Evolutionary conservation across 2,797 vertebrate genomes (phyloP).

Genomic region (Otus scops): DNA sequence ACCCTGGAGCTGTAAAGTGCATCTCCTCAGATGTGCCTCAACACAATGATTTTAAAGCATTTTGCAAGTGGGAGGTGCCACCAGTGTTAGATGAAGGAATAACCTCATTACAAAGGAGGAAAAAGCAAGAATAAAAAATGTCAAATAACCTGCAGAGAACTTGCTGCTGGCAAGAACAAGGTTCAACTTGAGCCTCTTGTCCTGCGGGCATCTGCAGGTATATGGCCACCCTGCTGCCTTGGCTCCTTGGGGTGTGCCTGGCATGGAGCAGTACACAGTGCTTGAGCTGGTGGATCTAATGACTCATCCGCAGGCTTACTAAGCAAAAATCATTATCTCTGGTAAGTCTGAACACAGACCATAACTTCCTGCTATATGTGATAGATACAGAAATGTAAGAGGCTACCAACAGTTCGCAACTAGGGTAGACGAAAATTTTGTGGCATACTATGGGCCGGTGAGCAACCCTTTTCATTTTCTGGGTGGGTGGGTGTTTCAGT

Average conservation of each 20-base stretch:
- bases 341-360: neutral
- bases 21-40: neutral
- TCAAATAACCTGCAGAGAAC: neutral
- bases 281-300: neutral
- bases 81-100: neutral
- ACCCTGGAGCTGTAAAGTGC: neutral
- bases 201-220: neutral
- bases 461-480: neutral
- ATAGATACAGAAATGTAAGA: neutral
- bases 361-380: neutral
- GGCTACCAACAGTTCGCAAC: neutral
- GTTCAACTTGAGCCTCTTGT: neutral
- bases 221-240: neutral
- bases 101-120: neutral
- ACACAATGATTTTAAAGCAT: rapidly evolving
- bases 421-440: neutral
- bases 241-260: neutral
- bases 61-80: neutral
- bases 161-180: neutral
- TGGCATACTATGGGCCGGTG: neutral
- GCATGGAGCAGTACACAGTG: neutral
- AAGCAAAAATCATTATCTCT: neutral
- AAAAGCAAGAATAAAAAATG: neutral
- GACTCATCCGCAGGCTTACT: neutral
- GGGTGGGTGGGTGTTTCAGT: neutral